Conservation (phyloP, 2,113 vertebrate species). For the Bufo bufo region DNA sequence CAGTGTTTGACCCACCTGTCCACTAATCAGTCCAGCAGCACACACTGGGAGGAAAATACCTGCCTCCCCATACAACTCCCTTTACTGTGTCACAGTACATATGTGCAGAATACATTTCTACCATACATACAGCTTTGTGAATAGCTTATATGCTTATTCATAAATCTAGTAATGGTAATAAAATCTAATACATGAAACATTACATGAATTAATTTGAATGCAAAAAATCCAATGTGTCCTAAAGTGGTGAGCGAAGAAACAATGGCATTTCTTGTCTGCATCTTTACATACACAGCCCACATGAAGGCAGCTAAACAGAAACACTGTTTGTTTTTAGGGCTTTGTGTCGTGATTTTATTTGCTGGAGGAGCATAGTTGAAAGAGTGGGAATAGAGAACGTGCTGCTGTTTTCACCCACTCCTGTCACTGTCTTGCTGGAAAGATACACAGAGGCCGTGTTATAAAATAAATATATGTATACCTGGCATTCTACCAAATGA, state of each 20-base stretch:
- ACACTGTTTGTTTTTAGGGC: constrained; percentile 67
- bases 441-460: constrained; percentile 40
- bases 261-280: constrained; percentile 12
- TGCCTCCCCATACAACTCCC: no score
- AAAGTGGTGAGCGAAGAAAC: background rate
- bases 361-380: constrained; percentile 72
- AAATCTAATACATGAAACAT: background rate
- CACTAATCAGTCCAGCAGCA: no score
- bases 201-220: background rate
- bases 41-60: no score
- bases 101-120: background rate
- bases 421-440: constrained; percentile 24
- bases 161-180: background rate
- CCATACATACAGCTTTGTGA: background rate
- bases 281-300: constrained; percentile 72
- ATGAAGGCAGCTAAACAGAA: constrained; percentile 73
- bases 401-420: constrained; percentile 63
- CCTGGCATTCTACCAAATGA: constrained; percentile 33
- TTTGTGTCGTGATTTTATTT: constrained; percentile 61
- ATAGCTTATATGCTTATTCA: background rate
- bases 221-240: background rate
- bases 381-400: constrained; percentile 68
- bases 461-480: constrained; percentile 2
- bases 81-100: background rate
- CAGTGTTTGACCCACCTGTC: no score